Base-by-base conservation (phyloP, 2,113 vertebrate species). In the Panthera uncia region DNA sequence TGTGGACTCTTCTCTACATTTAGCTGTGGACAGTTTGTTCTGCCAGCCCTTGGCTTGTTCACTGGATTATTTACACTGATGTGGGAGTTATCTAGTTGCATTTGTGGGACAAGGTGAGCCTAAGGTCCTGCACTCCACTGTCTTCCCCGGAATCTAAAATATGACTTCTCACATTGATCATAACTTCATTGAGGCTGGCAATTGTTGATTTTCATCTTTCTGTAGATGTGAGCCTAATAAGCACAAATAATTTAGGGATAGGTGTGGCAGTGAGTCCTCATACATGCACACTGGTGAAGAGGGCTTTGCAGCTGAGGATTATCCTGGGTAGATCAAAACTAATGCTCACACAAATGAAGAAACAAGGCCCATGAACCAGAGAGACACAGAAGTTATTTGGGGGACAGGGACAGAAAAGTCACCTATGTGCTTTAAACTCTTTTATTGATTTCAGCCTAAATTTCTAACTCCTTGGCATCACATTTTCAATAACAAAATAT, bases 401-500 rank as follows among this genome's bases (percentile, higher is more conserved):
- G 78, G 78, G 6, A 23, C 11, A 83, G 23, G 4, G 18, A 92
- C 38, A 65, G 50, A 45, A 83, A 65, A 78, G 52, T 83, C 38
- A 7, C 19, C 19, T 61, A 3, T 63, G 38, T 89, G 4, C 10
- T 76, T 92, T 50, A 76, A 71, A 73, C 52, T 52, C 23, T 38
- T 71, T 38, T 81, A 63, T 61, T 84, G 57, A 88, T 91, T 97
- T 93, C 52, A 87, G 10, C 27, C 27, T 73, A 81, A n/a, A 65
- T 52, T 90, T 82, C n/a, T 65, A 68, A 50, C 38, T 95, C 19
- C 74, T 66, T 50, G 55, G n/a, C 27, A 74, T 76, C 57, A 61
- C 38, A 23, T 92, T 96, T 91, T 52, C 87, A 68, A 83, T 69
- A 78, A 84, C 14, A 89, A 81, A 95, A 50, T 73, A 31, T 48